Conservation (phyloP, 2,888 invertebrate species). For the Phalera bucephala region DNA sequence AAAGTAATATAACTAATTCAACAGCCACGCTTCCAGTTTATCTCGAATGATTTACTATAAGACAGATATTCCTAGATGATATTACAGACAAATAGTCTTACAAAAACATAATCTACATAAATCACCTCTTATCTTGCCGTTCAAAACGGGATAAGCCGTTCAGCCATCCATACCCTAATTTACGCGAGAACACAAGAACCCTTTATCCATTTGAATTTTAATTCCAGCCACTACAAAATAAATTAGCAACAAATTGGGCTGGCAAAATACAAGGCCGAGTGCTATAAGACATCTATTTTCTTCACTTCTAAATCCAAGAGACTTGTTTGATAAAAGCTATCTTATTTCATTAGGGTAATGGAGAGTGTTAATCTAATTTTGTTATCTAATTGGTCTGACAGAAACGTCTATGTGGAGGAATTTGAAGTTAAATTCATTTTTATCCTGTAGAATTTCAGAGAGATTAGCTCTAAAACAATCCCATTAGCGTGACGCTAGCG, state of each 20-base stretch:
- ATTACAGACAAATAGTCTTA: not conserved
- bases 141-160: slow-evolving; percentile 25
- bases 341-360: slow-evolving; percentile 73
- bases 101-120: slow-evolving; percentile 11
- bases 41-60: no score
- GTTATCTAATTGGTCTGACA: slow-evolving; percentile 57
- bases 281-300: slow-evolving; percentile 41
- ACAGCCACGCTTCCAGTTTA: no score
- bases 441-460: no score
- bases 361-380: slow-evolving; percentile 58
- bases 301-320: slow-evolving; percentile 47
- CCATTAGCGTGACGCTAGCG: no score
- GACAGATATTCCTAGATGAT: not conserved
- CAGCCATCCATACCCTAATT: slow-evolving; percentile 32
- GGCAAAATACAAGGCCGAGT: slow-evolving; percentile 27
- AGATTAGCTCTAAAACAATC: no score
- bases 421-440: no score
- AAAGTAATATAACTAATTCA: no score
- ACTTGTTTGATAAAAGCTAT: slow-evolving; percentile 56
- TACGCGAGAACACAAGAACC: slow-evolving; percentile 28
- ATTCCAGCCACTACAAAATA: slow-evolving; percentile 37
- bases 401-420: no score
- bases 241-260: slow-evolving; percentile 46
- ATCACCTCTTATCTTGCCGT: slow-evolving; percentile 16
- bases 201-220: slow-evolving; percentile 41